A percentile compares a stretch with the other conserved stretches of the same genome.
Conservation (phyloP, 2,797 vertebrate genomes). For the Muraenolepis orangiensis region DNA sequence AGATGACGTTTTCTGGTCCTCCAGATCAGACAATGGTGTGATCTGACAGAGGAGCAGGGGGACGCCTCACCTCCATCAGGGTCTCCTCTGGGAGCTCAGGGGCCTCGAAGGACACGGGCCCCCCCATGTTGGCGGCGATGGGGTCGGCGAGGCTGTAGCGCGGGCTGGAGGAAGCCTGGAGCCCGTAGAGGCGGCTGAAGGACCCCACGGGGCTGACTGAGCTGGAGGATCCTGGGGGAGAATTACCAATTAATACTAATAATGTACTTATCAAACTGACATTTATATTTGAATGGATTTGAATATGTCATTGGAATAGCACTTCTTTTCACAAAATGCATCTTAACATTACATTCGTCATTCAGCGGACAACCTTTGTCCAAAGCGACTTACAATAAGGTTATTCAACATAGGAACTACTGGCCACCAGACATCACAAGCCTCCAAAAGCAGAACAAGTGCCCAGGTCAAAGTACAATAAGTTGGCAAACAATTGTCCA, state of each 20-base stretch:
- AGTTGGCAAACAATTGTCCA: too few species aligned
- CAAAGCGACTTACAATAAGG: too few species aligned
- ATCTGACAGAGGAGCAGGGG: background rate
- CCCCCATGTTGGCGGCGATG: slow-evolving; percentile 81
- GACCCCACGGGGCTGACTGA: slow-evolving; percentile 87
- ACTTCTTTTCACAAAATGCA: background rate
- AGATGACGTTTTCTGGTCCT: background rate
- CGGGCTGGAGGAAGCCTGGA: slow-evolving; percentile 79
- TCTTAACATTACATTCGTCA: too few species aligned
- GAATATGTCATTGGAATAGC: background rate
- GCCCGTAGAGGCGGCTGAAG: slow-evolving; percentile 77
- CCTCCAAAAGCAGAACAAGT: too few species aligned
- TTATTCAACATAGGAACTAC: too few species aligned
- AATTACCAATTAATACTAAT: background rate
- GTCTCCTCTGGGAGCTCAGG: slow-evolving; percentile 96
- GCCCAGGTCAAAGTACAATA: too few species aligned
- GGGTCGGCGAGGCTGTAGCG: slow-evolving; percentile 82
- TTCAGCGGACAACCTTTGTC: too few species aligned
- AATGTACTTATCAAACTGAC: background rate
- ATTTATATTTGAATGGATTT: background rate
- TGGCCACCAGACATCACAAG: too few species aligned
- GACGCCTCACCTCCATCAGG: slow-evolving; percentile 89
- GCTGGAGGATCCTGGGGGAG: slow-evolving; percentile 79
- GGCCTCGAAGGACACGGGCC: slow-evolving; percentile 88
- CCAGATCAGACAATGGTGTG: background rate